A percentile compares a stretch with the other conserved stretches of the same genome.
Evolutionary conservation across 1,140 invertebrate species (phyloP).

Genomic region (Eupeodes corollae): DNA sequence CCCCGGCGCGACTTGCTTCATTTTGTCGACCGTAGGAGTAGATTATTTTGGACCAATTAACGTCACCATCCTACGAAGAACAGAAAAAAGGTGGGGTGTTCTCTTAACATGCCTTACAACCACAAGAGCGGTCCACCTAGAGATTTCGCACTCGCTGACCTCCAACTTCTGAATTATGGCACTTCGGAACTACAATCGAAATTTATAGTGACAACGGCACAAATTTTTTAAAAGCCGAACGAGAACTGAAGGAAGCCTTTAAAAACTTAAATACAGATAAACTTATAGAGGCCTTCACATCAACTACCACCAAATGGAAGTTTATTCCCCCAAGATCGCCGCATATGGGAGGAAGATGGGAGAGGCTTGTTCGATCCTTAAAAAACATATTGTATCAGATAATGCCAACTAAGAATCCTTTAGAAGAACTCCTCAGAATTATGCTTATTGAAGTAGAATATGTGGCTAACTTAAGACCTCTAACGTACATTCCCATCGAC

Average conservation of each 20-base stretch:
- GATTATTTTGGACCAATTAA: conserved; percentile 28
- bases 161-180: conserved; percentile 32
- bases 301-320: conserved; percentile 33
- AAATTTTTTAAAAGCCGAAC: conserved; percentile 27
- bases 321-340: conserved; percentile 30
- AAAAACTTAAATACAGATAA: background rate
- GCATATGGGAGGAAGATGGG: conserved; percentile 37
- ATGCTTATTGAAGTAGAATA: conserved; percentile 20
- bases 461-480: conserved; percentile 2
- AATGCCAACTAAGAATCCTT: too few species aligned
- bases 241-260: too few species aligned
- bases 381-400: too few species aligned
- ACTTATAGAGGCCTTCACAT: conserved; percentile 11
- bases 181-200: conserved; percentile 19
- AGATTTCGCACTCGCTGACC: conserved; percentile 27
- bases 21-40: conserved; percentile 21
- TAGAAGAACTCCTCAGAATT: conserved; percentile 29
- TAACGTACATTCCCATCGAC: conserved; percentile 7
- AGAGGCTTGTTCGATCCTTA: too few species aligned
- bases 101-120: conserved; percentile 35
- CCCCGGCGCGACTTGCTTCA: too few species aligned
- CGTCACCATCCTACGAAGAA: conserved; percentile 16
- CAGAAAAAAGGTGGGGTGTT: conserved; percentile 27
- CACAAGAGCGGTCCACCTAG: conserved; percentile 38
- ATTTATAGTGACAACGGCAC: conserved; percentile 34